A percentile compares a stretch with the other conserved stretches of the same genome.
Evolutionary conservation across 2,113 vertebrate species (phyloP).

Genomic region (Ranitomeya variabilis): DNA sequence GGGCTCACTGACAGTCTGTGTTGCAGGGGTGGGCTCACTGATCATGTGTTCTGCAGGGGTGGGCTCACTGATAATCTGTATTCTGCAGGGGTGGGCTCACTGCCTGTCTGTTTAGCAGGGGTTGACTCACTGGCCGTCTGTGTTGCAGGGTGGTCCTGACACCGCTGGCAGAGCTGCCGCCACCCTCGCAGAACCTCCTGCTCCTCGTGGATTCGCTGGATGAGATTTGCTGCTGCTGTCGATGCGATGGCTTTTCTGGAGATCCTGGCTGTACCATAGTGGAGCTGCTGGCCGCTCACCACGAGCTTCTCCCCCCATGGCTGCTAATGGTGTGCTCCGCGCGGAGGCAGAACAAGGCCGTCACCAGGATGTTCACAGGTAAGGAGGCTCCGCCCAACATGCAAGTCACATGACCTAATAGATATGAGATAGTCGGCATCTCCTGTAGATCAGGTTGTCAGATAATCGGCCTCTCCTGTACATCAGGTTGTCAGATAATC

Average conservation of each 20-base stretch:
- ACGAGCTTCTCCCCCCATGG: slow-evolving; percentile 77
- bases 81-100: too few species aligned
- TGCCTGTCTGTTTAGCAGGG: not conserved
- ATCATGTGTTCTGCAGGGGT: not conserved
- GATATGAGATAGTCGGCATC: not conserved
- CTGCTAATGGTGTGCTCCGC: slow-evolving; percentile 77
- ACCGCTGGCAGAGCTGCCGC: slow-evolving; percentile 72
- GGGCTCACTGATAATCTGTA: not conserved
- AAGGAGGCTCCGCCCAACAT: not conserved
- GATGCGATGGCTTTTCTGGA: slow-evolving; percentile 32
- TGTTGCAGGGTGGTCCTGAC: slow-evolving; percentile 71
- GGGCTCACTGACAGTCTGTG: too few species aligned
- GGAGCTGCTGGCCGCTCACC: slow-evolving; percentile 71
- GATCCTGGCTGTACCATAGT: slow-evolving; percentile 68
- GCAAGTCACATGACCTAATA: not conserved
- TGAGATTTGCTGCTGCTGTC: slow-evolving; percentile 55
- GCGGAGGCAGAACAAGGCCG: slow-evolving; percentile 73
- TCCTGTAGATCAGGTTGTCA: not conserved
- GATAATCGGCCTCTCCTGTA: not conserved
- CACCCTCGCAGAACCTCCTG: slow-evolving; percentile 73
- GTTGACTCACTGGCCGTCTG: not conserved
- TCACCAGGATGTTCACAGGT: slow-evolving; percentile 81
- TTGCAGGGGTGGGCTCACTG: too few species aligned
- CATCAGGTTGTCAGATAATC: not conserved
- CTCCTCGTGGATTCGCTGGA: slow-evolving; percentile 78